Evolutionary conservation across 64 coral and sea anemone species (phyloP), one percentile per base, ranked within the genome.

Genomic region (Acropora tenuis): DNA sequence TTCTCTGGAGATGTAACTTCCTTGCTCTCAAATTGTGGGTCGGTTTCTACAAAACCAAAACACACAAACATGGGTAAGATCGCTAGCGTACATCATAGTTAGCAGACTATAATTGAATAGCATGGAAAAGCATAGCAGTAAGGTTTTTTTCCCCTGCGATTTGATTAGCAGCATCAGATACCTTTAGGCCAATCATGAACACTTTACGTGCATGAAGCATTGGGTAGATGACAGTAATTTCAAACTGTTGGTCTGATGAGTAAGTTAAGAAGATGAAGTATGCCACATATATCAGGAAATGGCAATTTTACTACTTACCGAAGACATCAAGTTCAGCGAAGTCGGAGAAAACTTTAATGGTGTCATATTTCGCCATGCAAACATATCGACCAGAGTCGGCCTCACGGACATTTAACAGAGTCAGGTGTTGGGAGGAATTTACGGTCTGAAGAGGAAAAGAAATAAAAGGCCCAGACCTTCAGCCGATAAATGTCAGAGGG

Each of bases 331-430:
- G 80, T 2, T 84, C 4, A 68, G 80, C 60, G 13, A 42, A 41
- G 12, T 45, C 41, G 18, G 80, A 84, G 41, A 47, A 84, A 15
- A 84, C 80, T 11, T 48, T 84, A 42, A 84, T 48, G 58, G 59
- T 41, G 41, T 84, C 59, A 48, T 84, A 84, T 67, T 84, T 60
- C 60, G 59, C 80, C 60, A n/a, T 13, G 47, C 80, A 84, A 3
- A 84, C 58, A 42, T 84, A 84, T 68, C 60, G 58, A 45, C 80
- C 80, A 4, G 80, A 47, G 59, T 84, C 58, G 41, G 41, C 45
- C 16, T 45, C 59, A 68, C 68, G 60, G 8, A 83, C 80, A 46
- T 83, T 84, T 47, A 2, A 1, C 1, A 84, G 41, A 47, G 60
- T 47, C 42, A 84, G 80, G 18, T 68, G 30, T 4, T 68, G 12